Percentiles rank a stretch among this genome's conserved stretches.
Conservation (phyloP, 2,888 invertebrate species). For the Selenia dentaria region DNA sequence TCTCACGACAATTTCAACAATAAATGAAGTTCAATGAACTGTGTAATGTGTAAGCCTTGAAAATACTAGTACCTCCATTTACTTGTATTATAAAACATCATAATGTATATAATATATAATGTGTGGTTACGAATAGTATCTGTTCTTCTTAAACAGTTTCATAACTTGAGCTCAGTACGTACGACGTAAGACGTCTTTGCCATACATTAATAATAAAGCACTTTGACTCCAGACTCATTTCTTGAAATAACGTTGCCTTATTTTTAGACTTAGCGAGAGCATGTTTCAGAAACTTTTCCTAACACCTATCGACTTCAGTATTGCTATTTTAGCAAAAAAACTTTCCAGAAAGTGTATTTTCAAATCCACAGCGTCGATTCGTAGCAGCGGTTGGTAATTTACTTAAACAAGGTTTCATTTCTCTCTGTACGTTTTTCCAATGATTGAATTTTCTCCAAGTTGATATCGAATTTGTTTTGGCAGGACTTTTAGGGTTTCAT, state of each 20-base stretch:
- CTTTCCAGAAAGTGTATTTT: constrained; percentile 7
- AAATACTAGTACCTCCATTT: no score
- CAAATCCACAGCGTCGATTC: constrained; percentile 15
- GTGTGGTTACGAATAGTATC: no score
- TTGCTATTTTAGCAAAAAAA: constrained; percentile 15
- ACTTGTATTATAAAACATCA: no score
- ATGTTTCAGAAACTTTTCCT: constrained; percentile 10
- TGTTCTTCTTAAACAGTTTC: no score
- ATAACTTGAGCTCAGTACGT: no score
- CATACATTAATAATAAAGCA: constrained; percentile 21
- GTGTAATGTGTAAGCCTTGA: no score
- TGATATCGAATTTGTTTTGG: constrained; percentile 31
- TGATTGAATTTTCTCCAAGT: constrained; percentile 36
- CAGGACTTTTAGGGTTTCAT: constrained; percentile 28
- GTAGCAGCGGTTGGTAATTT: constrained; percentile 24
- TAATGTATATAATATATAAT: no score
- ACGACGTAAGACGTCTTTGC: no score
- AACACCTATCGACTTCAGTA: constrained; percentile 17
- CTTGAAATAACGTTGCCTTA: constrained; percentile 13
- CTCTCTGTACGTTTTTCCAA: constrained; percentile 30
- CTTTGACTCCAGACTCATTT: constrained; percentile 8
- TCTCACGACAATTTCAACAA: no score
- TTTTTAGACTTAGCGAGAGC: constrained; percentile 17
- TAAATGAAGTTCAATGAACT: no score
- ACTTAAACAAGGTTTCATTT: constrained; percentile 27